Base-by-base conservation (phyloP, 2,797 vertebrate species). In the Muscicapa comitata region DNA sequence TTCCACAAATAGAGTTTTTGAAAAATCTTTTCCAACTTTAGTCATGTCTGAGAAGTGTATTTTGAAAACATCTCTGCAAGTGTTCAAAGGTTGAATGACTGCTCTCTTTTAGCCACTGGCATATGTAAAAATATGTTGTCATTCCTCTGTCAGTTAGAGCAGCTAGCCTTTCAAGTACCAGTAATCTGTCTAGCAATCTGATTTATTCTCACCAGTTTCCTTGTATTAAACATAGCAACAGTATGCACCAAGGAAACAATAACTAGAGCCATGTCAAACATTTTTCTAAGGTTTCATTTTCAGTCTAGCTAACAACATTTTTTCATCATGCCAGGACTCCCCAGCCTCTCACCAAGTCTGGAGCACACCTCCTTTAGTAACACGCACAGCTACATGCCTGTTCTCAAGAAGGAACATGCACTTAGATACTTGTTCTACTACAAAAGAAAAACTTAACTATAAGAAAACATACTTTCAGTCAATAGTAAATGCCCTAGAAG, bases 261-360 rank as follows among this genome's bases (percentile, higher is more conserved):
- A 90, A 45, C 86, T 59, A 80, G 24, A 75, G 62, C 67, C 17
- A 63, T 8, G 38, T 88, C 50, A 88, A 85, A 75, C 17, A 45
- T 65, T 78, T 80, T 86, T 75, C 47, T 57, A 74, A 91, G 33
- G 81, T 83, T 94, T 91, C 82, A 85, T 61, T 84, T 90, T 81
- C 82, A 89, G 47, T 67, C 79, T 70, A 48, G 42, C 61, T 70
- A 88, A 33, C 15, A 57, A 13, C 4, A n/a, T 40, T 84, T 86
- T 62, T 82, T 81, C 51, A 35, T 58, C 47, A 14, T 20, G 9
- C 37, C 78, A 74, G 50, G 38, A 57, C 54, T 80, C 73, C 35
- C 61, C 35, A 47, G 7, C 43, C 83, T 84, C 63, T 88, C 63
- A 87, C 26, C 5, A 71, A 55, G 38, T 61, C 72, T 68, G 51